phyloP scores from a whole-genome alignment of 2,888 invertebrate species.

The Disparrhopalites patrizii region DNA sequence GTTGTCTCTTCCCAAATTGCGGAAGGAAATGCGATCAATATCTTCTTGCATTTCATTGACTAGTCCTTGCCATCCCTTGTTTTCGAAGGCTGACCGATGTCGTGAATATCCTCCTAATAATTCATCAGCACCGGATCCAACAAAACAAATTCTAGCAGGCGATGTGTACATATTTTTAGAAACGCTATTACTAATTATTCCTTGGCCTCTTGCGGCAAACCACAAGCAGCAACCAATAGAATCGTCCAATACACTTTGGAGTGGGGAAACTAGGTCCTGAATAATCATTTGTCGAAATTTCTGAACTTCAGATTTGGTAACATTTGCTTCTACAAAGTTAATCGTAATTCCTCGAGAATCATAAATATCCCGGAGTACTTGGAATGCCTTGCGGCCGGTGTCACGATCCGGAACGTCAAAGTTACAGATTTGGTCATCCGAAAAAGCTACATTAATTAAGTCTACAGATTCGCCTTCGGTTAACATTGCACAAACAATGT shows the following conservation, averaged over 20 bases:
- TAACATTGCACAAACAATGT: conserved; percentile 69
- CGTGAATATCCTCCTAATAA: conserved; percentile 55
- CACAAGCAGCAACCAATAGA: conserved; percentile 93
- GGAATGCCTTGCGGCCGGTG: conserved; percentile 38
- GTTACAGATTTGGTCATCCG: conserved; percentile 20
- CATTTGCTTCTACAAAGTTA: conserved; percentile 57
- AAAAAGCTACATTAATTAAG: conserved; percentile 90
- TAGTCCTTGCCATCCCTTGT: conserved; percentile 57
- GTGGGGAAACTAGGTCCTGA: conserved; percentile 76
- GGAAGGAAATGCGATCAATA: conserved; percentile 75
- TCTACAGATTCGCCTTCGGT: conserved; percentile 67
- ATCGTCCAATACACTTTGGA: conserved; percentile 86
- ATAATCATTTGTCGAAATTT: conserved; percentile 59
- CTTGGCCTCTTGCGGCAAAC: conserved; percentile 83
- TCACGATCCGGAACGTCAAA: conserved; percentile 40
- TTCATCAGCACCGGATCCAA: conserved; percentile 97
- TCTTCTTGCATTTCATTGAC: conserved; percentile 67
- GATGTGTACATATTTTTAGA: conserved; percentile 55
- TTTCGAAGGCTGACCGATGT: conserved; percentile 45
- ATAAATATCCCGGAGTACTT: conserved; percentile 33
- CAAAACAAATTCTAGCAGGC: conserved; percentile 59
- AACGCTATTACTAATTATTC: conserved; percentile 50
- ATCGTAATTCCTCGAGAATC: conserved; percentile 25
- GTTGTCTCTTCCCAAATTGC: conserved; percentile 94
- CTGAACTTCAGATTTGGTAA: conserved; percentile 64